Percentiles rank a stretch among this genome's conserved stretches.
Evolutionary conservation across 2,888 invertebrate genomes (phyloP).

Genomic region (Campaea margaritaria): DNA sequence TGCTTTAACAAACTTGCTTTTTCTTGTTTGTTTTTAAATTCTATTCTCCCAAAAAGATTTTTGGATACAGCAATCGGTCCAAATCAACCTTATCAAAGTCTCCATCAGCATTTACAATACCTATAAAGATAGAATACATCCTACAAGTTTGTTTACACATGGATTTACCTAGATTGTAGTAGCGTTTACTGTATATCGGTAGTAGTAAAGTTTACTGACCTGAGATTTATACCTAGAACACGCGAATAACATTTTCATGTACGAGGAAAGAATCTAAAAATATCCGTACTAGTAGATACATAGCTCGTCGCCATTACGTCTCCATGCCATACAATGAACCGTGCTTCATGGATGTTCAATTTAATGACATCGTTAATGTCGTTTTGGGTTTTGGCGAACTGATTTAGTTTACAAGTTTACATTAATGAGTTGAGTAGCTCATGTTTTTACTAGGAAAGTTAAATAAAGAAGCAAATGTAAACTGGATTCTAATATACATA

Average conservation of each 20-base stretch:
- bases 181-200: slow-evolving; percentile 7
- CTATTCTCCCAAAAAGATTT: too few relatives aligned
- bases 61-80: too few relatives aligned
- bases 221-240: slow-evolving; percentile 45
- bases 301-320: slow-evolving; percentile 36
- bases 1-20: too few relatives aligned
- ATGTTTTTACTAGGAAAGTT: too few relatives aligned
- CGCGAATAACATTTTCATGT: slow-evolving; percentile 49
- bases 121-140: background rate
- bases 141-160: background rate
- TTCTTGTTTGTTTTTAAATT: too few relatives aligned
- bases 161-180: slow-evolving; percentile 2
- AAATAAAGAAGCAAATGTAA: too few relatives aligned
- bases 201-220: slow-evolving; percentile 56
- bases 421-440: too few relatives aligned
- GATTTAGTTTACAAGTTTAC: too few relatives aligned
- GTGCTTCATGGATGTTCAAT: slow-evolving; percentile 14
- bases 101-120: background rate
- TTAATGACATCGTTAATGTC: slow-evolving; percentile 2
- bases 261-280: slow-evolving; percentile 56
- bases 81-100: too few relatives aligned
- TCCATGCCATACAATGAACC: slow-evolving; percentile 19
- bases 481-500: too few relatives aligned
- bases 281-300: slow-evolving; percentile 62
- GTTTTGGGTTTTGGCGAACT: too few relatives aligned